Base-by-base conservation (phyloP, 1,140 invertebrate genomes). In the Paraescarpia echinospica region DNA sequence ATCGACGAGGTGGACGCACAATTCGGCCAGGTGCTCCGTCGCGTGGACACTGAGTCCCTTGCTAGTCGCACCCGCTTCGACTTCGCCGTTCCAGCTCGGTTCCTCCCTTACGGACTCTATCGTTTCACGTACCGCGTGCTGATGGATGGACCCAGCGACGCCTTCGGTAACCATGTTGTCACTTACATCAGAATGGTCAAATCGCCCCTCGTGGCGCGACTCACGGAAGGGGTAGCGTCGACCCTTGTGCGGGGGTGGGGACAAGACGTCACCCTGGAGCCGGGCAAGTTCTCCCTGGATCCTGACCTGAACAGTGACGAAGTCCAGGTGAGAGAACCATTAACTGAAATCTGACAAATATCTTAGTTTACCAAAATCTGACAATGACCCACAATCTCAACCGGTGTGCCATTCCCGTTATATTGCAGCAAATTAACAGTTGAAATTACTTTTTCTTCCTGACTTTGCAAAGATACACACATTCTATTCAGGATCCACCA, bases 271-370 rank as follows among this genome's bases (percentile, higher is more conserved):
- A 93, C 93, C 0, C 92, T 96, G 34, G 90, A 93, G 2, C 95
- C 96, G 0, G 59, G 89, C 2, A 89, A 5, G 0, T 94, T 94
- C 89, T 96, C 96, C 9, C 93, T 93, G 33, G 96, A 96, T 92
- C 96, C 96, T 1, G 96, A 96, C 92, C 89, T 94, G 35, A 89
- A 90, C 8, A 48, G 34, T 35, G 91, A 89, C 5, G 89, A 91
- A 34, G n/a, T 31, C 34, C 91, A 93, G 93, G 93, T 93, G 41
- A 88, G 92, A n/a, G n/a, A n/a, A n/a, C n/a, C 35, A 33, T 35
- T 92, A 88, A n/a, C n/a, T 92, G 33, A n/a, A 34, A 51, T 92
- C 22, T n/a, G n/a, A n/a, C n/a, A n/a, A n/a, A n/a, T n/a, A n/a
- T n/a, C n/a, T n/a, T n/a, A n/a, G n/a, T n/a, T n/a, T n/a, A n/a